Evolutionary conservation across 2,113 vertebrate genomes (phyloP).

Genomic region (Leucopsar rothschildi): DNA sequence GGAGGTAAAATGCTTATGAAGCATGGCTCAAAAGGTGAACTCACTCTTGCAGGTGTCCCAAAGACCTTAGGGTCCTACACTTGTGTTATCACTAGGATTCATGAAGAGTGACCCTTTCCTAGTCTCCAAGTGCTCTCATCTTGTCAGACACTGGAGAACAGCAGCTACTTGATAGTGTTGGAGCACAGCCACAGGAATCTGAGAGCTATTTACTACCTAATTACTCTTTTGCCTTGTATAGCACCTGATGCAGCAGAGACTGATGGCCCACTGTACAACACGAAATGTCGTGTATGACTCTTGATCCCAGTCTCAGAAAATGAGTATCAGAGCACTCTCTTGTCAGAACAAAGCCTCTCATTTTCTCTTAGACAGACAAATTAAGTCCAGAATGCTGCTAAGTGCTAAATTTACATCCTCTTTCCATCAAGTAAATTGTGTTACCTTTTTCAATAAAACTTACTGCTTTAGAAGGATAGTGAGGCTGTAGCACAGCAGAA

Average conservation of each 20-base stretch:
- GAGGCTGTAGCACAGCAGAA: neutral
- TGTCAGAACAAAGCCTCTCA: neutral
- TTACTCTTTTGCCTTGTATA: neutral
- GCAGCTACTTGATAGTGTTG: neutral
- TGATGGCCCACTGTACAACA: neutral
- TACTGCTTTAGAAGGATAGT: neutral
- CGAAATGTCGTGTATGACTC: neutral
- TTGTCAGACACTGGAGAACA: neutral
- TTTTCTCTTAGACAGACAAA: neutral
- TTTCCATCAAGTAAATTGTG: neutral
- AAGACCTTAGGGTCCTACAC: neutral
- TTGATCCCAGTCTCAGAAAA: neutral
- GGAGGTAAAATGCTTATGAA: neutral
- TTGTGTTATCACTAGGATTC: neutral
- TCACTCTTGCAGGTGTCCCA: neutral
- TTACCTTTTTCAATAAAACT: neutral
- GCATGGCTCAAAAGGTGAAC: neutral
- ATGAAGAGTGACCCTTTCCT: neutral
- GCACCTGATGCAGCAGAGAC: neutral
- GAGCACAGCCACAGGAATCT: neutral
- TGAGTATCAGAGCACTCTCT: neutral
- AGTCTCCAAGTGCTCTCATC: neutral
- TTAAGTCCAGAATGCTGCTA: neutral
- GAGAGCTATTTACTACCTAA: neutral
- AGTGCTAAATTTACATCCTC: neutral